phyloP scores from a whole-genome alignment of 1,140 invertebrate species.

The Listronotus oregonensis region DNA sequence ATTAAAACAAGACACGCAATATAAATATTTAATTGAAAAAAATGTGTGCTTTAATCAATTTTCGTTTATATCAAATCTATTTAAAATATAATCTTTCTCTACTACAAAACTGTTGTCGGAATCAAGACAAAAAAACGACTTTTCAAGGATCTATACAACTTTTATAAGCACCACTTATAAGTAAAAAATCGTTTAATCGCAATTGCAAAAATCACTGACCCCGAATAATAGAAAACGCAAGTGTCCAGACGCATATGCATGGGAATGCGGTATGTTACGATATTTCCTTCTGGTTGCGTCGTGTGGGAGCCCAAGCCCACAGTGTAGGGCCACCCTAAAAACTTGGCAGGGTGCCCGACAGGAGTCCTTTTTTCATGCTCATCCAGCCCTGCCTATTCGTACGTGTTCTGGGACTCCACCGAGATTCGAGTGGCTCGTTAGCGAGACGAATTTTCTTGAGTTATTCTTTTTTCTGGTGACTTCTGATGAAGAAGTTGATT shows the following conservation, averaged over 20 bases:
- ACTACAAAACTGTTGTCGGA: no score
- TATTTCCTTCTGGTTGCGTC: conserved; percentile 45
- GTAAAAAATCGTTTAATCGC: conserved; percentile 17
- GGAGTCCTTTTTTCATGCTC: conserved; percentile 42
- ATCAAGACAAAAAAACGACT: conserved; percentile 6
- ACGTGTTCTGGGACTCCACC: conserved; percentile 5
- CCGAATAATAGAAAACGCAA: conserved; percentile 31
- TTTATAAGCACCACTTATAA: neutral
- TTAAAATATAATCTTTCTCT: no score
- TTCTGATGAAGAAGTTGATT: conserved; percentile 22
- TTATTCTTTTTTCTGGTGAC: conserved; percentile 7
- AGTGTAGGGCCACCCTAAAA: conserved; percentile 29
- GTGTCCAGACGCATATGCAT: conserved; percentile 32
- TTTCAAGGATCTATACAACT: conserved; percentile 23
- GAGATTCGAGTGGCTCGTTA: conserved; percentile 25
- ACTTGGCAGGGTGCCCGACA: conserved; percentile 24
- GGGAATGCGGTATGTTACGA: conserved; percentile 39
- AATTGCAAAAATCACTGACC: conserved; percentile 27
- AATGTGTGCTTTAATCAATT: no score
- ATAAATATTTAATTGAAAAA: no score
- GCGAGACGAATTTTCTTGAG: conserved; percentile 26
- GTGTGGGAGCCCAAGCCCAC: conserved; percentile 48
- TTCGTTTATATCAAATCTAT: no score
- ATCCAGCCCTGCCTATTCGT: conserved; percentile 32
- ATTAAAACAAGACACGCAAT: no score